These are phyloP conservation scores for Ispidina picta DNA, from an alignment of 2,797 vertebrate genomes.

Conservation along the genomic window DNA sequence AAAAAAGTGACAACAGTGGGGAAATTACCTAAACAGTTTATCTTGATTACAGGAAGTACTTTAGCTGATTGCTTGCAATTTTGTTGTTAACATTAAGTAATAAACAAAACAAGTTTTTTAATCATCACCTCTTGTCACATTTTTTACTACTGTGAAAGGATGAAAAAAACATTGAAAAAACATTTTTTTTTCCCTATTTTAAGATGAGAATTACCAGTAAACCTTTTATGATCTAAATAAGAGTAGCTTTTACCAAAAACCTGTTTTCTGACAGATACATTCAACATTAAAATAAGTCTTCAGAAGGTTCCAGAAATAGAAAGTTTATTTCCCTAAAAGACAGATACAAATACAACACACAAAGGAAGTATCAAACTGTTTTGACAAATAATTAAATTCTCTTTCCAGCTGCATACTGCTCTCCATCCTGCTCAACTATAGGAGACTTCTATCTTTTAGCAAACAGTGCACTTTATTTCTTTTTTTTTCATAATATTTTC, in stretches of 20 bases:
- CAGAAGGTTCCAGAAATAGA: background rate
- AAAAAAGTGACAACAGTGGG: background rate
- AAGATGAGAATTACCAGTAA: background rate
- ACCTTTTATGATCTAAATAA: background rate
- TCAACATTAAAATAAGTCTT: background rate
- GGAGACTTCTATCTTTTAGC: background rate
- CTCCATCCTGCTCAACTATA: background rate
- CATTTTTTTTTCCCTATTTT: background rate
- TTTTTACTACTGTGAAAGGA: background rate
- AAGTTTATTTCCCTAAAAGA: background rate
- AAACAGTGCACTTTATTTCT: background rate
- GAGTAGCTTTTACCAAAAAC: background rate
- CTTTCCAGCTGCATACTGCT: background rate
- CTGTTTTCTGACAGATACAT: background rate
- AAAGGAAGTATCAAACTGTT: background rate
- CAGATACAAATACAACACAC: background rate
- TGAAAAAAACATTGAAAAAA: background rate
- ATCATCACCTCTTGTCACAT: background rate
- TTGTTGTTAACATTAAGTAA: background rate
- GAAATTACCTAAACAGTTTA: background rate
- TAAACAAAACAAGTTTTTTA: background rate
- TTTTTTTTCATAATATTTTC: background rate
- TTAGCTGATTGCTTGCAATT: slow-evolving; percentile 1
- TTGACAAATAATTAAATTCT: background rate
- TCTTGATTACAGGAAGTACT: slow-evolving; percentile 25